These are phyloP conservation scores for Melieria omissa DNA, from an alignment of 2,888 invertebrate genomes.

Conservation along the genomic window DNA sequence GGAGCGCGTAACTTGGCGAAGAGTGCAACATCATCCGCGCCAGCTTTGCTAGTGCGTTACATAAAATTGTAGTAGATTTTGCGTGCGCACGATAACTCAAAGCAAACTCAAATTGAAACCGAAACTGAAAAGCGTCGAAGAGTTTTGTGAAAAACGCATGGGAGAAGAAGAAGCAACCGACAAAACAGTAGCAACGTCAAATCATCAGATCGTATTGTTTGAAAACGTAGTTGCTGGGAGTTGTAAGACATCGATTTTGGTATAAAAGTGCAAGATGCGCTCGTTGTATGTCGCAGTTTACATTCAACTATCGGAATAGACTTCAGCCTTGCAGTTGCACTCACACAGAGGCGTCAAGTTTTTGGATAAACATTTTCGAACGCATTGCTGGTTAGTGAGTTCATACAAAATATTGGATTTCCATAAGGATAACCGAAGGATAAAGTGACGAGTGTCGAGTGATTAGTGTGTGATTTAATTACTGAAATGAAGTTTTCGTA, in stretches of 20 bases:
- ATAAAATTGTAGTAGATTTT: conserved; percentile 33
- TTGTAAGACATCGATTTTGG: conserved; percentile 43
- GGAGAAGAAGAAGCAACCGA: neutral
- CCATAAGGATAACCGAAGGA: neutral
- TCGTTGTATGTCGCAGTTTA: conserved; percentile 60
- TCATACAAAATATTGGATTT: neutral
- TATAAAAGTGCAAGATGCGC: conserved; percentile 63
- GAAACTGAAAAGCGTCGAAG: no score
- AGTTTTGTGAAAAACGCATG: no score
- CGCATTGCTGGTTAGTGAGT: conserved; percentile 22
- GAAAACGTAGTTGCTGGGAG: no score
- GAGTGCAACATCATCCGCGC: neutral
- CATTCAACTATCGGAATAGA: conserved; percentile 58
- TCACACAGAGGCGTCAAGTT: conserved; percentile 11
- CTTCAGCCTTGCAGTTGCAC: conserved; percentile 19
- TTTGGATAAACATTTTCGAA: neutral
- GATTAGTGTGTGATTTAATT: no score
- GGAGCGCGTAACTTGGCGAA: conserved; percentile 5
- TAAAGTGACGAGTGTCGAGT: no score
- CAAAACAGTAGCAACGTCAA: neutral
- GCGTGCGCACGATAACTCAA: no score
- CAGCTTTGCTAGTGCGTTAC: neutral
- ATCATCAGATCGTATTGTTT: neutral
- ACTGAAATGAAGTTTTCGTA: no score
- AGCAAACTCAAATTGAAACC: no score